Evolutionary conservation across 2,113 vertebrate species (phyloP).

Genomic region (Camarhynchus parvulus): DNA sequence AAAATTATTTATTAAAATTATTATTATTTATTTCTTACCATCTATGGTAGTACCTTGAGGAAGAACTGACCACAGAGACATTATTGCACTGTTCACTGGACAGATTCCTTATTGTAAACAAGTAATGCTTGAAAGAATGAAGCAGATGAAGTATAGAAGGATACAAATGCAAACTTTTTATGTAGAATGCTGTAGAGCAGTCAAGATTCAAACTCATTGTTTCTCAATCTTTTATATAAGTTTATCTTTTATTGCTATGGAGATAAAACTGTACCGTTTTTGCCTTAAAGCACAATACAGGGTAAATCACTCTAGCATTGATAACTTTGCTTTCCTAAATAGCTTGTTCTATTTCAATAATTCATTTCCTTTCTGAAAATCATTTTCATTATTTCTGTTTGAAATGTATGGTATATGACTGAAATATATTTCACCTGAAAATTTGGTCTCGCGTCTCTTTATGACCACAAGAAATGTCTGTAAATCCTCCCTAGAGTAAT

Average conservation of each 20-base stretch:
- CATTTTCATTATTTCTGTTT: not conserved
- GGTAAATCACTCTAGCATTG: not conserved
- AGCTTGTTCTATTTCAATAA: not conserved
- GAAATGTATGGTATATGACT: not conserved
- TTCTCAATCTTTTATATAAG: not conserved
- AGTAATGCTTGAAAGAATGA: not conserved
- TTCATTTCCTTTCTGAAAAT: not conserved
- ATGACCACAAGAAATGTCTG: not conserved
- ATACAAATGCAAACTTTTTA: not conserved
- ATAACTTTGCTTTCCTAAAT: not conserved
- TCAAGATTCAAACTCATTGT: not conserved
- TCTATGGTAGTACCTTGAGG: not conserved
- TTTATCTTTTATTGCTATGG: conserved; percentile 3
- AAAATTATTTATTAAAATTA: not conserved
- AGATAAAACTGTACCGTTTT: not conserved
- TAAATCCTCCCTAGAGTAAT: not conserved
- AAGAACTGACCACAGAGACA: not conserved
- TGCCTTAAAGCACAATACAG: not conserved
- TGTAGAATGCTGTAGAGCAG: not conserved
- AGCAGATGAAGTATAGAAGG: not conserved
- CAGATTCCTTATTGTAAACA: not conserved
- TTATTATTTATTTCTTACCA: not conserved
- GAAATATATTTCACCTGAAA: not conserved
- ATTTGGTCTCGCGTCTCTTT: not conserved
- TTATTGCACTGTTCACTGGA: not conserved